These are phyloP conservation scores for Anarhynchus alexandrinus DNA, from an alignment of 2,113 vertebrate species.

Conservation along the genomic window DNA sequence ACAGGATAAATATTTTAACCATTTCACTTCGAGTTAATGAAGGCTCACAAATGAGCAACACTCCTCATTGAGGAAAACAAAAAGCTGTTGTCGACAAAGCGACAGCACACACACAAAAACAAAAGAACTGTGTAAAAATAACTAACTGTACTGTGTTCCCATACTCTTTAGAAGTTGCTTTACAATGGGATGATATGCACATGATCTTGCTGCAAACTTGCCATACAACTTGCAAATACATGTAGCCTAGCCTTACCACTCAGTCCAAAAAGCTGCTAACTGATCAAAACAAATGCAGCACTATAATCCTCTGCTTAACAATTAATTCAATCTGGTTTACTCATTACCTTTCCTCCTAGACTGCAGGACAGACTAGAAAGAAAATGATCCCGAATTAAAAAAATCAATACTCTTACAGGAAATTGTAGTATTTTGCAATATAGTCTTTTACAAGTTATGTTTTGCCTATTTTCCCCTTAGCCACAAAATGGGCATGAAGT, in stretches of 20 bases:
- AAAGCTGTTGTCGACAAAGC: conserved; percentile 99
- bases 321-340: conserved; percentile 71
- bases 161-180: conserved; percentile 89
- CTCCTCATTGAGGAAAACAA: conserved; percentile 99
- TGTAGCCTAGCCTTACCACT: conserved; percentile 79
- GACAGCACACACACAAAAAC: conserved; percentile 94
- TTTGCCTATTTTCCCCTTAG: conserved; percentile 77
- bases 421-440: conserved; percentile 78
- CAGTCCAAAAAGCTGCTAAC: conserved; percentile 78
- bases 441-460: conserved; percentile 78
- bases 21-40: conserved; percentile 97
- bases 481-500: conserved; percentile 84
- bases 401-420: conserved; percentile 74
- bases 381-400: conserved; percentile 76
- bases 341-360: conserved; percentile 80
- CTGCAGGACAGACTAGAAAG: conserved; percentile 79
- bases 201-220: conserved; percentile 85
- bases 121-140: conserved; percentile 88
- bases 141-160: conserved; percentile 93
- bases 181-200: conserved; percentile 97
- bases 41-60: conserved; percentile 99
- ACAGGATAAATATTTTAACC: conserved; percentile 99
- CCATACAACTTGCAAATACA: conserved; percentile 78
- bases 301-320: conserved; percentile 79
- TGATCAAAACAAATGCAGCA: conserved; percentile 75